Conservation (phyloP, 2,113 vertebrate genomes). For the Lynx canadensis region DNA sequence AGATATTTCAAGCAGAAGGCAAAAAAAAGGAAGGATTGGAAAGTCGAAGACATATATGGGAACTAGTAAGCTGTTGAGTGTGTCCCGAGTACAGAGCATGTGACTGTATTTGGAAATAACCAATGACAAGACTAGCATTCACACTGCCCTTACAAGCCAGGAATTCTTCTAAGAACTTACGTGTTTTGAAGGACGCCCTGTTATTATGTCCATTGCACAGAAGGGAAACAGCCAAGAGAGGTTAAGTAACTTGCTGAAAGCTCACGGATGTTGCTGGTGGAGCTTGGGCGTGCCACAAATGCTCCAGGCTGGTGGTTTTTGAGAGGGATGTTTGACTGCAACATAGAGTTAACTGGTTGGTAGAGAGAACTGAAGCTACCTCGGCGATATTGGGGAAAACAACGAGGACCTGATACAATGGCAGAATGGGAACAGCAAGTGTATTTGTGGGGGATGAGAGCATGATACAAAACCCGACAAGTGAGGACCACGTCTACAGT, state of each 20-base stretch:
- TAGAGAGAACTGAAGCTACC: not conserved
- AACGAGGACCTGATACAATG: fast-evolving
- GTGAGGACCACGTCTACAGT: fast-evolving
- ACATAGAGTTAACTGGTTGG: not conserved
- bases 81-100: not conserved
- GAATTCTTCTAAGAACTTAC: not conserved
- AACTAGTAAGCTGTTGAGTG: fast-evolving
- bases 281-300: too few species aligned
- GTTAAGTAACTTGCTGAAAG: not conserved
- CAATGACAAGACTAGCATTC: not conserved
- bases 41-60: not conserved
- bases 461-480: not conserved
- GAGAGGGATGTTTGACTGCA: not conserved
- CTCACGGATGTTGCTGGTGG: not conserved
- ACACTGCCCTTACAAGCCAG: not conserved
- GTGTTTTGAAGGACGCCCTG: not conserved
- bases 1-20: not conserved
- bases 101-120: not conserved
- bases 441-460: not conserved
- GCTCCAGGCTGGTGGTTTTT: not conserved
- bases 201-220: too few species aligned
- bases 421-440: not conserved
- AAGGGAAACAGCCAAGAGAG: not conserved
- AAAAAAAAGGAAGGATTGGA: not conserved
- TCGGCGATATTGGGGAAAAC: not conserved